Percentiles rank a stretch among this genome's conserved stretches.
phyloP scores from a whole-genome alignment of 2,888 invertebrate species.

The Frankliniella intonsa region DNA sequence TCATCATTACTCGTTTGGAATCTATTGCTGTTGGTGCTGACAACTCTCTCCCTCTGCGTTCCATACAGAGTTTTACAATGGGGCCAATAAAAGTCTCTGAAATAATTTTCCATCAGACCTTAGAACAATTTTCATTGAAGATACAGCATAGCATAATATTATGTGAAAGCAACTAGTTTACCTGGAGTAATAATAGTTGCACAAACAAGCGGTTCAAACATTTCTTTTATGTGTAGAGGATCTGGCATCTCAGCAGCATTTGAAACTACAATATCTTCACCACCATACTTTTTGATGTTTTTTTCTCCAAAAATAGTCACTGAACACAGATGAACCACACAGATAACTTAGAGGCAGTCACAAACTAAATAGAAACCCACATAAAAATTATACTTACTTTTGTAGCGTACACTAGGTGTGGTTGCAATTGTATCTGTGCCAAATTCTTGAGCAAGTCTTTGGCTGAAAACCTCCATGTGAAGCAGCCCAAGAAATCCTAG shows the following conservation, averaged over 20 bases:
- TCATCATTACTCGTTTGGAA: constrained; percentile 72
- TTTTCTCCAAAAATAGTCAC: constrained; percentile 70
- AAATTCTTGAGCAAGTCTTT: constrained; percentile 78
- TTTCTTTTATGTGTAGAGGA: constrained; percentile 61
- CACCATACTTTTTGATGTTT: constrained; percentile 60
- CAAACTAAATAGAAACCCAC: constrained; percentile 46
- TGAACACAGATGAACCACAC: constrained; percentile 39
- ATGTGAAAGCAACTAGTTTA: constrained; percentile 38
- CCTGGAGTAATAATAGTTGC: constrained; percentile 86
- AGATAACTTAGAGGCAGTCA: neutral
- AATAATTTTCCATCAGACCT: constrained; percentile 25
- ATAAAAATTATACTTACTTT: constrained; percentile 49
- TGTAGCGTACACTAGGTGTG: constrained; percentile 81
- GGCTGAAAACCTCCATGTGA: constrained; percentile 84
- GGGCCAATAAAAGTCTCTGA: constrained; percentile 62
- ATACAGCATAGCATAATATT: neutral
- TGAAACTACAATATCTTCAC: constrained; percentile 59
- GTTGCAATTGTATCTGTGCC: constrained; percentile 76
- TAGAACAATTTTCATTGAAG: neutral
- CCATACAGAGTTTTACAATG: constrained; percentile 67
- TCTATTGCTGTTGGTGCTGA: constrained; percentile 70
- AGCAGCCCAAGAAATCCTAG: constrained; percentile 80
- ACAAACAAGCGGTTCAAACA: constrained; percentile 79
- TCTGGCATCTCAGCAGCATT: constrained; percentile 75
- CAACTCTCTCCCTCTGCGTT: constrained; percentile 66